Evolutionary conservation across 1,140 invertebrate species (phyloP), one percentile per base, ranked within the genome.

Genomic region (Drosophila ohnishii): DNA sequence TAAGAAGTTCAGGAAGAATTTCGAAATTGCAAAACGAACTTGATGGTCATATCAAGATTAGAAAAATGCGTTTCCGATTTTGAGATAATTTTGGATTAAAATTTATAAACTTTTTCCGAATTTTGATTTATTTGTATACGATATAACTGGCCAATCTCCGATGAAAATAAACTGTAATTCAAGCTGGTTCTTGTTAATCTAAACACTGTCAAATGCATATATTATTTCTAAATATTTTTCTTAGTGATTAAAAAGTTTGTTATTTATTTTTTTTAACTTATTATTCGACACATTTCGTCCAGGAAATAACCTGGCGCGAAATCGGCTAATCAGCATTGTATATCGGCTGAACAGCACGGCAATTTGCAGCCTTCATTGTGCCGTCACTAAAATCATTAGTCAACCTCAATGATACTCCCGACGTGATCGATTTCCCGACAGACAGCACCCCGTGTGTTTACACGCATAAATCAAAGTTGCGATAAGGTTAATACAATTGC

Each of bases 401-500:
- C 63, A 75, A 42, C 35, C 35, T 59, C 22, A n/a, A 11, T 30
- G 44, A 39, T 39, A 50, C 57, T 39, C 40, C 32, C 37, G 48
- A 45, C 48, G 39, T 71, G 67, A 51, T 67, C 59, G 39, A 71
- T 61, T 47, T 37, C 48, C 48, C 32, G 74, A 61, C 58, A 73
- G 57, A 47, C 69, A 63, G 14, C 51, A 39, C 48, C 30, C 30
- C 42, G n/a, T 50, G 66, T 66, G 81, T 87, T 78, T 76, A 56
- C 79, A 64, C 70, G 64, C 83, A 86, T 86, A 87, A 86, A 87
- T 86, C 79, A 86, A 62, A 44, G 66, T 44, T 66, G 58, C 57
- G 83, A 86, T 86, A 86, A 86, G 83, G 79, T 71, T 83, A 80
- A 87, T 83, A 77, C 74, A 75, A 85, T 81, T 74, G 77, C 60